Conservation (phyloP, 2,888 invertebrate genomes). For the Dynastes hyllus region DNA sequence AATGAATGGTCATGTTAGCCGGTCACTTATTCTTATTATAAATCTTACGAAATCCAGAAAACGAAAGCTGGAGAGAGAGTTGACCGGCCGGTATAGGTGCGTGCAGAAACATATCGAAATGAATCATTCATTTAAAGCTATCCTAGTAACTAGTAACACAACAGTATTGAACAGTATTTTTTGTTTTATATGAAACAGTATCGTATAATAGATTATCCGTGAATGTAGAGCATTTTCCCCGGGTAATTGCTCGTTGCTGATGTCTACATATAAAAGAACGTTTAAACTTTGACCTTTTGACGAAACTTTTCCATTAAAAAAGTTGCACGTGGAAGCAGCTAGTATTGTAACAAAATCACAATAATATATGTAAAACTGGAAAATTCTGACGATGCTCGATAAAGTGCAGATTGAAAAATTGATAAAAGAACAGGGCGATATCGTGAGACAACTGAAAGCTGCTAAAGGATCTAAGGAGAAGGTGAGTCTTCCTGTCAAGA, state of each 20-base stretch:
- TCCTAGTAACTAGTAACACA: no score
- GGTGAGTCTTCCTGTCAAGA: slow-evolving; percentile 72
- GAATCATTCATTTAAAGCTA: no score
- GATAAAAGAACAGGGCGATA: slow-evolving; percentile 85
- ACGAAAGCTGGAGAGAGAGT: no score
- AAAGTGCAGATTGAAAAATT: slow-evolving; percentile 74
- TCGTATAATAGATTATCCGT: no score
- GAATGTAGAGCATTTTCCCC: no score
- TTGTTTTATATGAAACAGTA: no score
- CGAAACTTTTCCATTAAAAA: not conserved
- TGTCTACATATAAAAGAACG: not conserved
- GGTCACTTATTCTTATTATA: no score
- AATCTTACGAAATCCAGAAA: no score
- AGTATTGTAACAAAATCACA: not conserved
- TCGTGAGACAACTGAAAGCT: slow-evolving; percentile 87
- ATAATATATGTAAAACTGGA: slow-evolving; percentile 12
- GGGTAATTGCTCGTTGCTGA: not conserved
- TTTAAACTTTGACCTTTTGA: not conserved
- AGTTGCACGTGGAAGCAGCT: slow-evolving; percentile 8
- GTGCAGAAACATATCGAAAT: no score
- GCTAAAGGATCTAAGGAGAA: slow-evolving; percentile 85
- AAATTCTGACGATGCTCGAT: slow-evolving; percentile 62
- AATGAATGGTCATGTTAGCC: no score
- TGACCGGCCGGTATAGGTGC: no score
- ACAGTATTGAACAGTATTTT: no score